Conservation (phyloP, 23 tunicate genomes). For the Styela clava region DNA sequence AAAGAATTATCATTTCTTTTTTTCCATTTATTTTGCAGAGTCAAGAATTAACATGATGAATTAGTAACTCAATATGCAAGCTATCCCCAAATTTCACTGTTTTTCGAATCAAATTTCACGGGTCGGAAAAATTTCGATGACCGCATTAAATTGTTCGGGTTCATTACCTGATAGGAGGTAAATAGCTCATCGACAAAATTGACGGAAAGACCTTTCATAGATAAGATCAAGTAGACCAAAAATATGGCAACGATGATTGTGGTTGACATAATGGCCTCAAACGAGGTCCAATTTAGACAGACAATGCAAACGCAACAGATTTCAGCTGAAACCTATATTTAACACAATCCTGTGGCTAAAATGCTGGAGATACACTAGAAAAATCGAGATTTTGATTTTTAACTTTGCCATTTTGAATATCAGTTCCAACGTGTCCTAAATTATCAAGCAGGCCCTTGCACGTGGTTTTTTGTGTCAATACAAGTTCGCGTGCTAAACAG, state of each 20-base stretch:
- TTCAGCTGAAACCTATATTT: too few relatives aligned
- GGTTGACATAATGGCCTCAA: not conserved
- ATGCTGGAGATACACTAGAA: too few relatives aligned
- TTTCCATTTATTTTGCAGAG: too few relatives aligned
- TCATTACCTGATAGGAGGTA: not conserved
- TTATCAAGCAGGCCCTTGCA: too few relatives aligned
- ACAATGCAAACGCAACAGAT: not conserved
- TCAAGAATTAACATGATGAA: too few relatives aligned
- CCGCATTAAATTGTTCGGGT: not conserved
- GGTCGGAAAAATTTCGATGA: not conserved
- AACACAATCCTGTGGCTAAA: too few relatives aligned
- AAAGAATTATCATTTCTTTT: too few relatives aligned
- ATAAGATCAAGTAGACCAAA: not conserved
- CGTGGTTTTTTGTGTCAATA: too few relatives aligned
- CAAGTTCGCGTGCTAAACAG: too few relatives aligned
- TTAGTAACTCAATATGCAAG: not conserved
- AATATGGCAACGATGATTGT: not conserved
- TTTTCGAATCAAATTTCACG: not conserved
- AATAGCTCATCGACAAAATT: not conserved
- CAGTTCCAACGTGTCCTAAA: too few relatives aligned
- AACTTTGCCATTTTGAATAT: too few relatives aligned
- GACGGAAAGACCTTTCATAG: not conserved
- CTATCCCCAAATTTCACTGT: not conserved
- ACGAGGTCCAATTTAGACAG: not conserved
- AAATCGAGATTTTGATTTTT: too few relatives aligned